Evolutionary conservation across 23 tunicate species (phyloP).

Genomic region (Clavelina lepadiformis): DNA sequence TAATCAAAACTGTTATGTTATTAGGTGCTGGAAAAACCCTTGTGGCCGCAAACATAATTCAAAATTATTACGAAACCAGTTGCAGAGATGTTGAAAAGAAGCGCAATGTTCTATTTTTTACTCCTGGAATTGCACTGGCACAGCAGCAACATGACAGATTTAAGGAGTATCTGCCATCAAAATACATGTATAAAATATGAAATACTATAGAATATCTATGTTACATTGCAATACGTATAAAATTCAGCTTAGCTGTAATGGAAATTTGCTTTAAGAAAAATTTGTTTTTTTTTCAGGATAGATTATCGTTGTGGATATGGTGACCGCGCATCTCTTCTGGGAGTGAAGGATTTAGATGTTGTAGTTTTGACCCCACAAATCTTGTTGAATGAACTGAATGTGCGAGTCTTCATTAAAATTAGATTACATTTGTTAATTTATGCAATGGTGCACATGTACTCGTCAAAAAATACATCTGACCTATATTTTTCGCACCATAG

Average conservation of each 20-base stretch:
- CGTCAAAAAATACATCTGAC: too few relatives aligned
- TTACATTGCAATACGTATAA: background rate
- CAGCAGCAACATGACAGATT: constrained; percentile 28
- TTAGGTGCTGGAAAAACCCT: constrained; percentile 34
- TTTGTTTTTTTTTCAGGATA: constrained; percentile 2
- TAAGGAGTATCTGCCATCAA: constrained; percentile 4
- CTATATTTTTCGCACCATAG: too few relatives aligned
- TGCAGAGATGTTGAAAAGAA: background rate
- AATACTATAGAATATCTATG: background rate
- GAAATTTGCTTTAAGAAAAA: background rate
- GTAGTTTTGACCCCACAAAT: constrained; percentile 33
- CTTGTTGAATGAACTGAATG: constrained; percentile 21
- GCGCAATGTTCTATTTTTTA: constrained; percentile 22
- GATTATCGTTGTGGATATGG: constrained; percentile 10
- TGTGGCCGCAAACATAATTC: constrained; percentile 24
- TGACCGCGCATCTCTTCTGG: constrained; percentile 1
- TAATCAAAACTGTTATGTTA: too few relatives aligned
- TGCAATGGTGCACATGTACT: too few relatives aligned
- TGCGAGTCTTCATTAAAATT: too few relatives aligned
- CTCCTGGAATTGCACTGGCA: constrained; percentile 37
- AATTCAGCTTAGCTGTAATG: background rate
- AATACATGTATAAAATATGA: constrained; percentile 2
- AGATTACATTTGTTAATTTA: too few relatives aligned
- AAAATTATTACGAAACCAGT: constrained; percentile 1
- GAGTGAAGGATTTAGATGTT: constrained; percentile 9